Evolutionary conservation across 2,113 vertebrate species (phyloP), one percentile per base, ranked within the genome.

Genomic region (Edolisoma coerulescens): DNA sequence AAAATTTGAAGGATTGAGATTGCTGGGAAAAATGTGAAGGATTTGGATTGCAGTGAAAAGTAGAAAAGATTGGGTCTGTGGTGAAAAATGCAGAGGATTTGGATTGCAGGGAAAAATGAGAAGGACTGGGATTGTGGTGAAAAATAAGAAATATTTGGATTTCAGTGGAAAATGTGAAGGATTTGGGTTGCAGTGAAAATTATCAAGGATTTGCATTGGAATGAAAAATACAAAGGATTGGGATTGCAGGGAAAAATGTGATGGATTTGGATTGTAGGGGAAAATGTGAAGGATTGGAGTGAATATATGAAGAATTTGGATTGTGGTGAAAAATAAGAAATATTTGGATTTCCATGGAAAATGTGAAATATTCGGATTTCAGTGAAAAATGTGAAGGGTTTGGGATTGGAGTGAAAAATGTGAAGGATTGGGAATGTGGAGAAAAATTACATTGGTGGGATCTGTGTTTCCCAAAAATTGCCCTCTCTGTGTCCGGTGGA

Each of bases 41-140:
- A 17, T 37, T 39, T 16, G 35, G 8, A 13, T 28, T 37, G 10
- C 1, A n/a, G 33, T 14, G 54, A 57, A 57, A 57, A n/a, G 30
- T 49, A 2, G 13, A 19, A 13, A 33, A 18, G 6, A 6, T 30
- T 53, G 21, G 28, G 5, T 7, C 20, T 30, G 39, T 39, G 39
- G 39, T 39, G n/a, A n/a, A n/a, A n/a, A n/a, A n/a, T n/a, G n/a
- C 18, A 19, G 10, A 24, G 8, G 16, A 6, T 24, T 71, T 3
- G 27, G 12, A 50, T 13, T 23, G 28, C 1, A 7, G 12, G 4
- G 16, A 37, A 28, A 60, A 61, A 61, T 19, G 8, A 3, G 52
- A 11, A 44, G 4, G 3, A 3, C n/a, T 45, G 2, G 73, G 12
- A 60, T 10, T 17, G 10, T 0, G 1, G 50, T 2, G 16, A 9